Conservation (phyloP, 1,140 invertebrate genomes). For the Akabosia matsudoensis region DNA sequence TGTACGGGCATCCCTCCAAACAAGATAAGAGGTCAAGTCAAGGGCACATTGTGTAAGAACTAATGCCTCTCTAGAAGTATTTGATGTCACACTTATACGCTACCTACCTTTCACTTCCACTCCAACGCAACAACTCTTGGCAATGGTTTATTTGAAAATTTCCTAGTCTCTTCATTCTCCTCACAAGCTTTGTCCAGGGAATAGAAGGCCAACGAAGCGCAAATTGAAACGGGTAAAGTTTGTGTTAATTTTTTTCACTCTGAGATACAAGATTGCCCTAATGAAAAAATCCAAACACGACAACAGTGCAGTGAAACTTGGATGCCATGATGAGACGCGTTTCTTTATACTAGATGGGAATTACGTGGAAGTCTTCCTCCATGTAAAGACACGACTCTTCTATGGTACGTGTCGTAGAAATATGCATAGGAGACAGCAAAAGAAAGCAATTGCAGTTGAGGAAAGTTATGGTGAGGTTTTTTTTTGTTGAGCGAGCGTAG, state of each 20-base stretch:
- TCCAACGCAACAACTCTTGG: background rate
- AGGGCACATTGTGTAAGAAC: background rate
- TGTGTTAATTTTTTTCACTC: background rate
- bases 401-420: too few relatives aligned
- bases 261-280: background rate
- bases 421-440: too few relatives aligned
- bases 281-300: background rate
- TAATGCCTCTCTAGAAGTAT: background rate
- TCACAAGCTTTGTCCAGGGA: background rate
- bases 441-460: too few relatives aligned
- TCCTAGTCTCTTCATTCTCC: background rate
- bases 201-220: background rate
- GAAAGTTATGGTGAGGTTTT: too few relatives aligned
- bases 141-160: background rate
- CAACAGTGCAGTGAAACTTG: background rate
- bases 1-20: background rate
- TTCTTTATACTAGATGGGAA: too few relatives aligned
- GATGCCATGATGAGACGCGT: background rate
- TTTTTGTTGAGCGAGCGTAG: too few relatives aligned
- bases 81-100: background rate
- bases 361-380: too few relatives aligned
- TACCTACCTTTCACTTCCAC: too few relatives aligned
- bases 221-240: background rate
- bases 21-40: background rate
- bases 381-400: too few relatives aligned